These are phyloP conservation scores for Stomatorhinus walkeri DNA, from an alignment of 2,797 vertebrate genomes.

Conservation along the genomic window DNA sequence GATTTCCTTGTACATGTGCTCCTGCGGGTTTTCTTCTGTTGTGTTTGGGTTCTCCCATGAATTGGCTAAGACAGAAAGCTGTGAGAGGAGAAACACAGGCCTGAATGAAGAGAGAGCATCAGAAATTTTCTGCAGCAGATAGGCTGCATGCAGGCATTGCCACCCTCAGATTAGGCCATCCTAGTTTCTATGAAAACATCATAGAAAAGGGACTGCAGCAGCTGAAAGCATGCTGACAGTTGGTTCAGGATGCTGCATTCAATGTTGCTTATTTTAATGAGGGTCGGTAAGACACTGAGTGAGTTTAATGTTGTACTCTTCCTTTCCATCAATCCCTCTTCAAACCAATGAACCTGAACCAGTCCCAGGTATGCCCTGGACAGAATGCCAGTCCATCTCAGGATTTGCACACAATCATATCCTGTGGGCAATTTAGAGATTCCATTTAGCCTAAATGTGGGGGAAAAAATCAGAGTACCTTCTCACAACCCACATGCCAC, in stretches of 20 bases:
- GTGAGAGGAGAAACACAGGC: background rate
- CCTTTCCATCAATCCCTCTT: background rate
- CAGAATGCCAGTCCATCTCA: background rate
- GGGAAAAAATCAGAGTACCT: background rate
- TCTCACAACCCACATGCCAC: background rate
- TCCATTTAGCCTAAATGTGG: background rate
- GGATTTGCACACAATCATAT: background rate
- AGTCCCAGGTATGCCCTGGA: background rate
- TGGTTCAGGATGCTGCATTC: background rate
- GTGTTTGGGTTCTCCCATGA: slow-evolving; percentile 46
- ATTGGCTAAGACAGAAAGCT: slow-evolving; percentile 61
- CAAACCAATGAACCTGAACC: background rate
- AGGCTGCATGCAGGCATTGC: background rate
- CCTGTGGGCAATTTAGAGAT: background rate
- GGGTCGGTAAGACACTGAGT: background rate
- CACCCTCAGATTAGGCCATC: background rate
- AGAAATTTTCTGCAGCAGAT: background rate
- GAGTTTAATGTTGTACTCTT: background rate
- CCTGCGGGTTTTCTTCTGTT: slow-evolving; percentile 38
- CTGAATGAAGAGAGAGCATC: background rate
- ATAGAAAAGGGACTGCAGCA: background rate
- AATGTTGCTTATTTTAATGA: background rate
- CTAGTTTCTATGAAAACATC: background rate
- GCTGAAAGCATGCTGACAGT: background rate
- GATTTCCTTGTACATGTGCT: slow-evolving; percentile 59